Evolutionary conservation across 2,888 invertebrate genomes (phyloP), one percentile per base, ranked within the genome.

Genomic region (Spodoptera littoralis): DNA sequence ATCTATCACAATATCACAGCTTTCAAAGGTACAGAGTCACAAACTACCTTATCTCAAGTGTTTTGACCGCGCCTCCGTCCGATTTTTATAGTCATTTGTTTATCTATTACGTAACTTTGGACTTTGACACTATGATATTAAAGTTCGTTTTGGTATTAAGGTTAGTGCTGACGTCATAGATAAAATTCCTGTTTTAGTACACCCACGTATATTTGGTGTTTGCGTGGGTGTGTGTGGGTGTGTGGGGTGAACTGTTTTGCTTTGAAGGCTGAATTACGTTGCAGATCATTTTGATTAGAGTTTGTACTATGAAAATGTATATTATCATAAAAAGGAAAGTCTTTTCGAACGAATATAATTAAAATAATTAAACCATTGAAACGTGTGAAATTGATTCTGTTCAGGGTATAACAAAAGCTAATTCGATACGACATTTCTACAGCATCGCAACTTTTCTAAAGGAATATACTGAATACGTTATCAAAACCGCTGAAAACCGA

Each of bases 31-130:
- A 53, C 27, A 36, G 36, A 9, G 36, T 8, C 9, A 36, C 36
- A 36, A 36, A 36, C 36, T 36, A 48, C n/a, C 36, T 73, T 72
- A 77, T 72, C 73, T 76, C 55, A 47, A 66, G 62, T 73, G 74
- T 53, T 73, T 72, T 73, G 77, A 77, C 74, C 74, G 77, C 74
- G 77, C 77, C 78, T 50, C 77, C 74, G 56, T 0, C 52, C 45
- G 77, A 77, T 77, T 53, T 55, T 9, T n/a, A 48, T 47, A 53
- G 24, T 45, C 45, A 9, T 11, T 41, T 42, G 12, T 27, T 22
- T 36, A 18, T 18, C 0, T 49, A 24, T 56, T 56, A 45, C 6
- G 27, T 43, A 27, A 56, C 53, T 73, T 55, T 61, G 22, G 49
- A 58, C 74, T 73, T 56, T 73, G n/a, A 0, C 0, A 0, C n/a